Conservation (phyloP, 2,797 vertebrate genomes). For the Stomatorhinus walkeri region DNA sequence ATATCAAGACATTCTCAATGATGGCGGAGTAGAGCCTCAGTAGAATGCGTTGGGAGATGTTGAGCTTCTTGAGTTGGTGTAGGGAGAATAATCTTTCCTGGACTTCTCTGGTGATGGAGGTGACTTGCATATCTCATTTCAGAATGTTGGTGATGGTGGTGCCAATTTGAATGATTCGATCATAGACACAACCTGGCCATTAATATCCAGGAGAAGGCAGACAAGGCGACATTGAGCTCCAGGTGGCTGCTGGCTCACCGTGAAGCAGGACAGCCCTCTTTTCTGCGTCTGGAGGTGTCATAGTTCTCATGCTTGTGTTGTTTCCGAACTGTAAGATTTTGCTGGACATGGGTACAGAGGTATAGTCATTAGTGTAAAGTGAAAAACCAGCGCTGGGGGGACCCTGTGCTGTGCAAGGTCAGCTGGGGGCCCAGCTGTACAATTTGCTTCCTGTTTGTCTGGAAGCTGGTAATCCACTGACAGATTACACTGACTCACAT, state of each 20-base stretch:
- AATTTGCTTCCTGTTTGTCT: neutral
- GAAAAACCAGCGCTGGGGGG: neutral
- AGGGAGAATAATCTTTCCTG: neutral
- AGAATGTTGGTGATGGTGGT: neutral
- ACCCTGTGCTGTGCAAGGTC: neutral
- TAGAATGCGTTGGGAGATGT: neutral
- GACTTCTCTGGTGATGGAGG: neutral
- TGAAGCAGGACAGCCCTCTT: neutral
- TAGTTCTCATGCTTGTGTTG: neutral
- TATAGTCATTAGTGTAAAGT: neutral
- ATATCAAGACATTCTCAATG: neutral
- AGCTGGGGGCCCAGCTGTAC: neutral
- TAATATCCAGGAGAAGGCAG: neutral
- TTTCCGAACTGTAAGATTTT: neutral
- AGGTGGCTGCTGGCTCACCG: neutral
- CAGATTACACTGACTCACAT: neutral
- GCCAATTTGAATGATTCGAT: neutral
- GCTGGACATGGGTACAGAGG: neutral
- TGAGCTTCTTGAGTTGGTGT: neutral
- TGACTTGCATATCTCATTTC: neutral
- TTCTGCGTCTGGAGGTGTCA: neutral
- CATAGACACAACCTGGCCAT: neutral
- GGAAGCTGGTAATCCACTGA: neutral
- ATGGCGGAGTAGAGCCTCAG: neutral
- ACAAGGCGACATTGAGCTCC: neutral